These are phyloP conservation scores for Athetis lepigone DNA, from an alignment of 2,888 invertebrate species.

Conservation along the genomic window DNA sequence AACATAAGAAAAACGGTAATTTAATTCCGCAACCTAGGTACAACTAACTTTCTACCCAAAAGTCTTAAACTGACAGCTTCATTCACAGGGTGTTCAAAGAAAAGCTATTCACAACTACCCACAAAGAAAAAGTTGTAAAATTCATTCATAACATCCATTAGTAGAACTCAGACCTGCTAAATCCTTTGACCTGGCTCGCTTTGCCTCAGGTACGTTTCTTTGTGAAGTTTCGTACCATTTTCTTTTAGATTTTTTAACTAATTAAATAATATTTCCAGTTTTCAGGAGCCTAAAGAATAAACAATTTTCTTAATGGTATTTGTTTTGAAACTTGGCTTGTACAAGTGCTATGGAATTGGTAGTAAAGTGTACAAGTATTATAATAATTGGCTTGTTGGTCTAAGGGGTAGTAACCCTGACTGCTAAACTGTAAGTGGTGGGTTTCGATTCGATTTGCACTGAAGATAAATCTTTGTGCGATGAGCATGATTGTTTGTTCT, in stretches of 20 bases:
- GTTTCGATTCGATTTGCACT: too few relatives aligned
- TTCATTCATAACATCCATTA: constrained; percentile 23
- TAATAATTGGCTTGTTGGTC: too few relatives aligned
- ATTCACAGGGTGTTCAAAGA: constrained; percentile 27
- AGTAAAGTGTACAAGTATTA: too few relatives aligned
- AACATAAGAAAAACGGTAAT: too few relatives aligned
- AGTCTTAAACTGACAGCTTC: not conserved
- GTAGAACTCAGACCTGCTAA: constrained; percentile 12
- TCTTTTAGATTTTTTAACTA: constrained; percentile 16
- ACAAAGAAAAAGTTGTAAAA: constrained; percentile 48
- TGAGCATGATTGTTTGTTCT: too few relatives aligned
- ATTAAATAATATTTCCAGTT: constrained; percentile 34
- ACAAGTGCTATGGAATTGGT: too few relatives aligned
- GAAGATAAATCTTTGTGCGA: too few relatives aligned
- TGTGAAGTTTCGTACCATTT: constrained; percentile 13
- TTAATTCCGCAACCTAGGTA: too few relatives aligned
- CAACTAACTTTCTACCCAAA: not conserved
- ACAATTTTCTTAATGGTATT: not conserved
- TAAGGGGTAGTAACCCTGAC: too few relatives aligned
- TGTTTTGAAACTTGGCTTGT: constrained; percentile 1
- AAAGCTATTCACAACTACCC: constrained; percentile 28
- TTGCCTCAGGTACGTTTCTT: constrained; percentile 19
- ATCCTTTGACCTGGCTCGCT: constrained; percentile 39
- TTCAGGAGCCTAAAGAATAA: not conserved
- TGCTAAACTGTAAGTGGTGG: too few relatives aligned